A percentile compares a stretch with the other conserved stretches of the same genome.
Conservation (phyloP, 30 jellyfish, hydroid and myxozoan genomes). For the Chrysaora quinquecirrha region DNA sequence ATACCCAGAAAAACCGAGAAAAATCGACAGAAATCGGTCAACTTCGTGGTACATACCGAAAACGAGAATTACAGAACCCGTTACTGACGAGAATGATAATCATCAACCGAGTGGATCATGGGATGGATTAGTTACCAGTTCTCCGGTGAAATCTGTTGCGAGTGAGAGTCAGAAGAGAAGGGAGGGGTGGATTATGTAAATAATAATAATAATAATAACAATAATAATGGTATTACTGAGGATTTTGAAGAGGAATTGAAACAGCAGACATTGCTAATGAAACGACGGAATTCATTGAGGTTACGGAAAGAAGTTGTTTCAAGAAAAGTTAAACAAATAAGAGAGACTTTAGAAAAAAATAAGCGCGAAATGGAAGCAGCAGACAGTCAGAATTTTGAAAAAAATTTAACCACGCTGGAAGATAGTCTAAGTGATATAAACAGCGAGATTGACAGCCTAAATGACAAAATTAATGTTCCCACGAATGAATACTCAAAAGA, state of each 20-base stretch:
- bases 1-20: conserved; percentile 38
- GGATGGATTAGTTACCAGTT: conserved; percentile 10
- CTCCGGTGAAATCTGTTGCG: conserved; percentile 15
- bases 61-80: neutral
- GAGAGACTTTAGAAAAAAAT: conserved; percentile 23
- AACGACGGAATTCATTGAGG: conserved; percentile 57
- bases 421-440: conserved; percentile 26
- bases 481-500: conserved; percentile 31
- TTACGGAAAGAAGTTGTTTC: conserved; percentile 30
- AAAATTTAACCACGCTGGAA: conserved; percentile 26
- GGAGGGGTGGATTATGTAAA: neutral
- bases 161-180: neutral
- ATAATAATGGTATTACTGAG: neutral
- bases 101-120: conserved; percentile 7
- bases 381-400: conserved; percentile 23
- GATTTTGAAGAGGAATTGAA: conserved; percentile 27
- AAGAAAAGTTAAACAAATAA: conserved; percentile 31
- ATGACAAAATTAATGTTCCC: conserved; percentile 12
- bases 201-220: neutral
- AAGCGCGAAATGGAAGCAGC: conserved; percentile 24
- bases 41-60: conserved; percentile 8
- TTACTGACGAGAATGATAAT: conserved; percentile 31
- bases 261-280: conserved; percentile 57
- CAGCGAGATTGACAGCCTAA: conserved; percentile 17
- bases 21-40: conserved; percentile 6